phyloP scores from a whole-genome alignment of 2,797 vertebrate species.

The Falco columbarius region DNA sequence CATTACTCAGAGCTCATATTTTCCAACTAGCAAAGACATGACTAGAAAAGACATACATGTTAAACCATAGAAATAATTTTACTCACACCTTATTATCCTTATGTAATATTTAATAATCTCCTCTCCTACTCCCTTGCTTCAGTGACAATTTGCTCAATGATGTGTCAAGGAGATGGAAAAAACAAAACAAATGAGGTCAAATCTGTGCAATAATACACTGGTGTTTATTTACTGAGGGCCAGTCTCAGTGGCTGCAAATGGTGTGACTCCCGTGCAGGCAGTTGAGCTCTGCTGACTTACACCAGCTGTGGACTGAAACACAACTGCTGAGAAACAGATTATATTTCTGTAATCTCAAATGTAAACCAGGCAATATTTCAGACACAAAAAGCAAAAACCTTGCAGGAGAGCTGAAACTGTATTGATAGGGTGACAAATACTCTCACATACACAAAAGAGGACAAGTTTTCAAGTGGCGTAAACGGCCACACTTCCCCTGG shows the following conservation, averaged over 20 bases:
- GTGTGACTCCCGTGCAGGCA: neutral
- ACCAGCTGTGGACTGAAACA: neutral
- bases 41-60: neutral
- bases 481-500: neutral
- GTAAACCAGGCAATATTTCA: neutral
- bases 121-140: constrained; percentile 15
- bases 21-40: constrained; percentile 25
- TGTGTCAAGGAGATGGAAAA: constrained; percentile 9
- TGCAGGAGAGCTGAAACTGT: neutral
- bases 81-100: constrained; percentile 29
- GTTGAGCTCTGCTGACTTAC: neutral
- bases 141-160: constrained; percentile 39
- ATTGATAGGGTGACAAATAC: neutral
- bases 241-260: neutral
- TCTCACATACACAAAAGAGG: neutral
- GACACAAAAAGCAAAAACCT: neutral
- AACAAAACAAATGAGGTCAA: neutral
- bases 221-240: constrained; percentile 9
- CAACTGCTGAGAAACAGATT: neutral
- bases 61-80: constrained; percentile 6
- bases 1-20: neutral
- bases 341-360: neutral
- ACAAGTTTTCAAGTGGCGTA: neutral
- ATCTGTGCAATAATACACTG: neutral
- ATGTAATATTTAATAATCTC: constrained; percentile 51